These are phyloP conservation scores for Ceyx cyanopectus DNA, from an alignment of 2,113 vertebrate genomes.

Conservation along the genomic window DNA sequence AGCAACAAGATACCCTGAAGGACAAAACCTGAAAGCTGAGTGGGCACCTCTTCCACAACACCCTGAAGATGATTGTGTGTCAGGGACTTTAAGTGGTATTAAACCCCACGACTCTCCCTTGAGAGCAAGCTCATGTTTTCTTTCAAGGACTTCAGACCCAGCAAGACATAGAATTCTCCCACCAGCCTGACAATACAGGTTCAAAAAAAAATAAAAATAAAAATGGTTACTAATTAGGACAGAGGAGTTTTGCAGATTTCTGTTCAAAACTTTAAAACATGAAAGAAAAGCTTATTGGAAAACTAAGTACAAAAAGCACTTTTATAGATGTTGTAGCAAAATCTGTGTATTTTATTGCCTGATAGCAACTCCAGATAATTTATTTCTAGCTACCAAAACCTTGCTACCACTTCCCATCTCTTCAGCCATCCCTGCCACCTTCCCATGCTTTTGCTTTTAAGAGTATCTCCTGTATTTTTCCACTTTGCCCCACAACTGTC, in stretches of 20 bases:
- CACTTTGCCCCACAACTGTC: background rate
- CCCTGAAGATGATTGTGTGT: background rate
- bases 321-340: background rate
- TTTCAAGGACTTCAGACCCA: background rate
- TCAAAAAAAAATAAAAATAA: background rate
- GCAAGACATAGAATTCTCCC: background rate
- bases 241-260: background rate
- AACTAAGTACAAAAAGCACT: background rate
- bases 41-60: background rate
- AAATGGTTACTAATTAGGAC: background rate
- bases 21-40: background rate
- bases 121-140: background rate
- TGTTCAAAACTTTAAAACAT: background rate
- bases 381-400: background rate
- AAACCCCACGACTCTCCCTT: background rate
- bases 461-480: background rate
- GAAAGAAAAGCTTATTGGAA: background rate
- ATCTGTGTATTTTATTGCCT: background rate
- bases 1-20: constrained; percentile 3
- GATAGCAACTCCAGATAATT: background rate
- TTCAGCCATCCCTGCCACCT: background rate
- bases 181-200: background rate
- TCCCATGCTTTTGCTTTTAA: background rate
- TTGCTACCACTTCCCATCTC: background rate
- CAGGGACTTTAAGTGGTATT: background rate